Evolutionary conservation across 2,797 vertebrate species (phyloP), one percentile per base, ranked within the genome.

Genomic region (Ibycter americanus): DNA sequence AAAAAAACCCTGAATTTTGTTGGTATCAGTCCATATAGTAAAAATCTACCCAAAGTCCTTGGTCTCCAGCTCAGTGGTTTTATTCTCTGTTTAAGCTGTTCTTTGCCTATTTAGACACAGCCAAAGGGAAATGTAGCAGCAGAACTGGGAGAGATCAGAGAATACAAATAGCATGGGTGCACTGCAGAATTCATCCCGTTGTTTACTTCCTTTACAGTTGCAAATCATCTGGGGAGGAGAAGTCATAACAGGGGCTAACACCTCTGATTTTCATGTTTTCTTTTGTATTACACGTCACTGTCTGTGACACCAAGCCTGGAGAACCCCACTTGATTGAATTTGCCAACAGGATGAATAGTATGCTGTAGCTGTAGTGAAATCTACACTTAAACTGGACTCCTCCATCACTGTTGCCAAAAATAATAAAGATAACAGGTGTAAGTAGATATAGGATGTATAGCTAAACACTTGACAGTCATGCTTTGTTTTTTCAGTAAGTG

Each of bases 341-440:
- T n/a, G 47, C 96, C 96, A 97, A 32, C 94, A 46, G 96, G 89
- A 74, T 26, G 78, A 59, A n/a, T 5, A 56, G 36, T 23, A 18
- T 42, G 36, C 42, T 18, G 62, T 44, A 73, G 67, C 87, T 31
- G 38, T 36, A 76, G 82, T 92, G 95, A 97, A 96, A 97, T 96
- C 92, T 52, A 73, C 62, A 40, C 96, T 94, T 91, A 22, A 49
- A 79, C 65, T 27, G 91, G 87, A n/a, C 86, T 72, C 79, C 78
- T 86, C 32, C 56, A n/a, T 19, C 36, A 11, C 51, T 36, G 85
- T 65, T 88, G 93, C 96, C 95, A 96, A 93, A 97, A 97, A 97
- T 97, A 97, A 95, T 89, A 87, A 42, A 93, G 90, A 15, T 29
- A 94, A 96, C 97, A 96, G 97, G 96, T 97, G 97, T 73, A 40